Conservation (phyloP, 2,797 vertebrate species). For the Lindbergichthys nudifrons region DNA sequence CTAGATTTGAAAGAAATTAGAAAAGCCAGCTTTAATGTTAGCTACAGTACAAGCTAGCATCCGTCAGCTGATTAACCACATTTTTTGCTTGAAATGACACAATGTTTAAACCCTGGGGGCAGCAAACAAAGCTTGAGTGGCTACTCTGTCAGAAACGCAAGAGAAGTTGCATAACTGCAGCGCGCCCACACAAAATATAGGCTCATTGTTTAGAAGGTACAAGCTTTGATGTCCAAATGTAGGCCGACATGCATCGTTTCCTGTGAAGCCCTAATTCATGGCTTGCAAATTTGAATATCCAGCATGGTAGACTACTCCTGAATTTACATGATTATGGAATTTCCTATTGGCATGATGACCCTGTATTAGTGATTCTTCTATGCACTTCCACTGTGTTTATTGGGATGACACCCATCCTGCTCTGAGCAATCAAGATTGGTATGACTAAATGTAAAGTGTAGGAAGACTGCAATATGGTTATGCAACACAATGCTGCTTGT, state of each 20-base stretch:
- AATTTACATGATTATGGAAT: constrained; percentile 28
- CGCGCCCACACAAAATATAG: background rate
- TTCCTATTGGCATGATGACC: constrained; percentile 29
- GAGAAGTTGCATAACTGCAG: background rate
- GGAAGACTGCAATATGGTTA: constrained; percentile 58
- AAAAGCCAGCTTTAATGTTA: too few relatives aligned
- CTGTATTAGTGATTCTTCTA: constrained; percentile 28
- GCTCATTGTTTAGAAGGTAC: constrained; percentile 2
- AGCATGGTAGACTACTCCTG: background rate
- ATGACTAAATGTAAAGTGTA: constrained; percentile 60
- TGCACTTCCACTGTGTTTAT: constrained; percentile 52
- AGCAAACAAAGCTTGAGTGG: background rate
- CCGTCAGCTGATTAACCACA: too few relatives aligned
- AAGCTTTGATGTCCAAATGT: constrained; percentile 13
- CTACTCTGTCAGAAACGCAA: background rate
- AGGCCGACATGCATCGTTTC: constrained; percentile 18
- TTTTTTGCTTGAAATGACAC: background rate
- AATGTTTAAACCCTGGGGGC: background rate
- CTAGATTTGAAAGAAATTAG: too few relatives aligned
- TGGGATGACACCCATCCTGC: constrained; percentile 65
- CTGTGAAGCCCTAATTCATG: constrained; percentile 20
- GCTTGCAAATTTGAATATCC: constrained; percentile 19
- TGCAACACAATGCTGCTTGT: constrained; percentile 60
- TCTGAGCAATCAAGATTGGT: constrained; percentile 64
- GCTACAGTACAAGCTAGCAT: too few relatives aligned